Evolutionary conservation across 2,888 invertebrate genomes (phyloP), one percentile per base, ranked within the genome.

Genomic region (Brachyptera putata): DNA sequence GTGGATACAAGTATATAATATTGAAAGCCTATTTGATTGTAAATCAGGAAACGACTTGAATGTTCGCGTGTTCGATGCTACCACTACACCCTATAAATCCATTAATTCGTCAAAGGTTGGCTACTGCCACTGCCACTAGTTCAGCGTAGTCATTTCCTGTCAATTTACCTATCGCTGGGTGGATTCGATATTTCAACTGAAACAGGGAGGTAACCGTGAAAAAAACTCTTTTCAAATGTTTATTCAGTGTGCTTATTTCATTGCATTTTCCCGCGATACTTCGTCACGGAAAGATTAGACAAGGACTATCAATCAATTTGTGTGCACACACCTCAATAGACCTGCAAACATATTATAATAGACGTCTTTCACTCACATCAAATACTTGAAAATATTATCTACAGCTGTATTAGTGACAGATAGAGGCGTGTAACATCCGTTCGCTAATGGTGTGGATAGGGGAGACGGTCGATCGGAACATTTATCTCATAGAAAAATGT

Each of bases 111-210:
- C 49, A 50, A 50, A 26, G 2, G n/a, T 16, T 50, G n/a, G 16
- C 7, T 21, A 41, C n/a, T n/a, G n/a, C n/a, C n/a, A n/a, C n/a
- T n/a, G 48, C 22, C 25, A 13, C 25, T 7, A 36, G 9, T 36
- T 34, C 53, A 30, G 21, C 53, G n/a, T 22, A 53, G 53, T 53
- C 53, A 53, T 22, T 53, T 53, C 53, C 53, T 53, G 34, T 16
- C 36, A 34, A 14, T 30, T 16, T 18, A n/a, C 3, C 18, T 18
- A 48, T 21, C 22, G 7, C 4, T 13, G 22, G 48, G 22, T 13
- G 22, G 48, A 24, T n/a, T n/a, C n/a, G n/a, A n/a, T n/a, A n/a
- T n/a, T n/a, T n/a, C 5, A 30, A 30, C n/a, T 18, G 16, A 41
- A n/a, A 41, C 41, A 13, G 41, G 41, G 41, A 41, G 41, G 41